Base-by-base conservation (phyloP, 2,113 vertebrate species). In the Labeo catla region DNA sequence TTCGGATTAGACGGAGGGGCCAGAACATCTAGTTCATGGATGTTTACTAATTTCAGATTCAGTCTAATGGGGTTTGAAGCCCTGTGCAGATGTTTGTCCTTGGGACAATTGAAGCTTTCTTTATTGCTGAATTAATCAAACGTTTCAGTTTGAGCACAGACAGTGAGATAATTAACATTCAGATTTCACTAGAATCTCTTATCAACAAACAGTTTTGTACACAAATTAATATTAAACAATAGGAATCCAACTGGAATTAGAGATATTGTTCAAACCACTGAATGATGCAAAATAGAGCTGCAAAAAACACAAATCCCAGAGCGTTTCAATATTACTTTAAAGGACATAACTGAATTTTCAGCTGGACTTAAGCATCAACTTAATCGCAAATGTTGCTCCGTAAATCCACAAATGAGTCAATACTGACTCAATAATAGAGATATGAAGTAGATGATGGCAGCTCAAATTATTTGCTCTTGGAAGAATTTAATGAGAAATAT, bases 71-170 rank as follows among this genome's bases (percentile, higher is more conserved):
- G 15, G 36, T 59, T 34, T 50, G 21, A 23, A 50, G 81, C 49
- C 28, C 47, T 50, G 80, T 74, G 47, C 28, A 74, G 57, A 82
- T 74, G 76, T 73, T 73, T 73, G 43, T 73, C 84, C 66, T 74
- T 86, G 65, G n/a, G 77, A 80, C 68, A 72, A 80, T 39, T 8
- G 13, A 50, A 39, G 21, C 77, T 19, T 2, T 66, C 57, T 49
- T 79, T 57, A n/a, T 36, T 72, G 21, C 50, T 9, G 65, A 73
- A 86, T 59, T 81, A 80, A 65, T 85, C 10, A 79, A 49, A 52
- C 9, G 5, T 70, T 78, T 57, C 47, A 39, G 39, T 76, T 78
- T 8, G 21, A 72, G 65, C 45, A 8, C n/a, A 59, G 50, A 86
- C 49, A 54, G 39, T 0, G 7, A 52, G 61, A 61, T 78, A 23